Evolutionary conservation across 2,888 invertebrate species (phyloP).

Genomic region (Auanema sp.): DNA sequence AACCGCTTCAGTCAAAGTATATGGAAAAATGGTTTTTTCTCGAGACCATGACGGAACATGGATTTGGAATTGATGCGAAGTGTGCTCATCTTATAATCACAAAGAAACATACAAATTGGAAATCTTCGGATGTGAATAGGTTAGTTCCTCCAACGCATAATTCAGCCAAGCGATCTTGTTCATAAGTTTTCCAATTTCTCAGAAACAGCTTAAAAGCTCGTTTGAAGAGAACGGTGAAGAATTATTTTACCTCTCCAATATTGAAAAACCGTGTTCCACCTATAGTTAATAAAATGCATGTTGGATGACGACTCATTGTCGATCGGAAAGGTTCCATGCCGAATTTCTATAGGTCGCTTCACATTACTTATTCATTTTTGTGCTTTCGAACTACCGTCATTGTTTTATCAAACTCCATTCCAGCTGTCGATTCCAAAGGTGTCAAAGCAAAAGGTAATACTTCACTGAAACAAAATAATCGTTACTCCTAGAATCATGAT

Average conservation of each 20-base stretch:
- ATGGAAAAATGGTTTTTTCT: background rate
- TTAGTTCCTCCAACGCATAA: slow-evolving; percentile 48
- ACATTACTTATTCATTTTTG: background rate
- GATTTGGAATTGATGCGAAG: background rate
- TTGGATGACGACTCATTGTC: slow-evolving; percentile 25
- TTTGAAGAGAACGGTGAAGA: background rate
- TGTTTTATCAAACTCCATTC: slow-evolving; percentile 27
- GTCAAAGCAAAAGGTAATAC: slow-evolving; percentile 65
- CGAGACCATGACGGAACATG: no score
- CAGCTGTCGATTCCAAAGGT: slow-evolving; percentile 26
- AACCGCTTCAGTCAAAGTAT: no score
- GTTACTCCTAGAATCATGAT: no score
- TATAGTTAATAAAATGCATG: slow-evolving; percentile 30
- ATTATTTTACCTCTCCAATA: slow-evolving; percentile 65
- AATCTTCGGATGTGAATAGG: slow-evolving; percentile 49
- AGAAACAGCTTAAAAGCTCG: slow-evolving; percentile 66
- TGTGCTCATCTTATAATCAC: background rate
- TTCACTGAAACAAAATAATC: slow-evolving; percentile 67
- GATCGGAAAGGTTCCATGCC: slow-evolving; percentile 23
- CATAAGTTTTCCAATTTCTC: slow-evolving; percentile 53
- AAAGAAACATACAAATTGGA: slow-evolving; percentile 26
- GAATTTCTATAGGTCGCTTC: slow-evolving; percentile 26
- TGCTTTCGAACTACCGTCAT: slow-evolving; percentile 22
- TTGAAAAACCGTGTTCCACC: slow-evolving; percentile 66
- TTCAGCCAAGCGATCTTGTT: slow-evolving; percentile 55